Conservation (phyloP, 2,888 invertebrate species). For the Latrodectus hesperus region DNA sequence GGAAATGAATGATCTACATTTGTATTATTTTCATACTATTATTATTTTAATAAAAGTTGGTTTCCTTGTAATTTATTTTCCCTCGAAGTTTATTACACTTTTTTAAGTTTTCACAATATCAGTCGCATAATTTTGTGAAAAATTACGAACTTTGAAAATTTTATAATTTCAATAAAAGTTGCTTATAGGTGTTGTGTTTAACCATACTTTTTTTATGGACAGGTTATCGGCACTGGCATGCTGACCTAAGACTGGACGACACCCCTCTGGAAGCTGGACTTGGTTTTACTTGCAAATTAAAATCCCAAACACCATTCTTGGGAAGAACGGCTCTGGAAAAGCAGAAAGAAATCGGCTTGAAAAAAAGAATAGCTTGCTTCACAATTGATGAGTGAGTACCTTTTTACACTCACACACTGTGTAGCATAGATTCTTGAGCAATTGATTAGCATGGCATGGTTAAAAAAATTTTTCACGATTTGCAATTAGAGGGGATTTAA, state of each 20-base stretch:
- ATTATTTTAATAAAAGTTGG: too few species aligned
- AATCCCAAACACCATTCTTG: slow-evolving; percentile 82
- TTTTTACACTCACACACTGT: background rate
- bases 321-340: slow-evolving; percentile 84
- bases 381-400: slow-evolving; percentile 74
- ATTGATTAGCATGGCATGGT: background rate
- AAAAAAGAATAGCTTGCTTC: slow-evolving; percentile 81
- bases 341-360: slow-evolving; percentile 80
- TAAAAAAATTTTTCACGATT: too few species aligned
- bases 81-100: too few species aligned
- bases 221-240: slow-evolving; percentile 89
- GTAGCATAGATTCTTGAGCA: background rate
- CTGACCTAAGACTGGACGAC: slow-evolving; percentile 87
- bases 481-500: too few species aligned
- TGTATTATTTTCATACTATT: too few species aligned
- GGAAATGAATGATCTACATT: too few species aligned
- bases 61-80: too few species aligned
- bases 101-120: too few species aligned
- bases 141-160: too few species aligned
- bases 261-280: slow-evolving; percentile 90
- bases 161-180: too few species aligned
- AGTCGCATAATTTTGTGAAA: too few species aligned
- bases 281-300: slow-evolving; percentile 84
- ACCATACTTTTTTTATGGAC: background rate
- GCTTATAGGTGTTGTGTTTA: too few species aligned